A percentile compares a stretch with the other conserved stretches of the same genome.
Evolutionary conservation across 2,888 invertebrate genomes (phyloP).

Genomic region (Hirtodrosophila cameraria): DNA sequence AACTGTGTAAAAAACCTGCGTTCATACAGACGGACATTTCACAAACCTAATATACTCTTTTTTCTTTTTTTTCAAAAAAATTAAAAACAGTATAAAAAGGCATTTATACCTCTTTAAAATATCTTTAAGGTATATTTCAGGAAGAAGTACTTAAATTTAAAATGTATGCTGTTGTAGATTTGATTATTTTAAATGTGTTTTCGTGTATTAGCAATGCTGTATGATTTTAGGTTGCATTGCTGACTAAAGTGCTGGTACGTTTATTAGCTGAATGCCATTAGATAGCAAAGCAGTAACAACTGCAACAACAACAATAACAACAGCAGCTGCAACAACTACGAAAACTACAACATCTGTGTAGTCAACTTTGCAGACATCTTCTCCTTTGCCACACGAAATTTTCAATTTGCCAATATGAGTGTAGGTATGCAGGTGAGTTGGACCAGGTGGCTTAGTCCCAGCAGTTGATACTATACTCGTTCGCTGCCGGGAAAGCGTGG

Average conservation of each 20-base stretch:
- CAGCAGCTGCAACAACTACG: neutral
- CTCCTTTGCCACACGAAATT: slow-evolving; percentile 58
- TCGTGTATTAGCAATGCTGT: slow-evolving; percentile 27
- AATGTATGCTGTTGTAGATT: too few relatives aligned
- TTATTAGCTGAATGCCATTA: slow-evolving; percentile 47
- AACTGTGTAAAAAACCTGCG: too few relatives aligned
- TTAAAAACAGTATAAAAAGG: too few relatives aligned
- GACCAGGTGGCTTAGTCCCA: slow-evolving; percentile 17
- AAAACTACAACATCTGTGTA: slow-evolving; percentile 12
- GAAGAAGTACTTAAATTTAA: too few relatives aligned
- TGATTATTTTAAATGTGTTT: slow-evolving; percentile 1
- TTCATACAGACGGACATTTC: too few relatives aligned
- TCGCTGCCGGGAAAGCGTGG: slow-evolving; percentile 12
- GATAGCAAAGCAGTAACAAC: slow-evolving; percentile 18
- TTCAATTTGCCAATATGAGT: slow-evolving; percentile 65
- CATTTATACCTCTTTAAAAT: too few relatives aligned
- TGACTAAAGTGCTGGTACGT: slow-evolving; percentile 6
- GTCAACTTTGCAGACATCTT: slow-evolving; percentile 63
- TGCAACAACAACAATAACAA: slow-evolving; percentile 1
- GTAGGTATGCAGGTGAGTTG: slow-evolving; percentile 11
- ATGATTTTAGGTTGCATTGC: slow-evolving; percentile 4
- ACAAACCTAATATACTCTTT: too few relatives aligned
- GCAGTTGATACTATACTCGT: slow-evolving; percentile 7
- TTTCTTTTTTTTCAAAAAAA: too few relatives aligned
- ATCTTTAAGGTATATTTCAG: too few relatives aligned